Conservation (phyloP, 2,113 vertebrate genomes). For the Ramphastos sulfuratus region DNA sequence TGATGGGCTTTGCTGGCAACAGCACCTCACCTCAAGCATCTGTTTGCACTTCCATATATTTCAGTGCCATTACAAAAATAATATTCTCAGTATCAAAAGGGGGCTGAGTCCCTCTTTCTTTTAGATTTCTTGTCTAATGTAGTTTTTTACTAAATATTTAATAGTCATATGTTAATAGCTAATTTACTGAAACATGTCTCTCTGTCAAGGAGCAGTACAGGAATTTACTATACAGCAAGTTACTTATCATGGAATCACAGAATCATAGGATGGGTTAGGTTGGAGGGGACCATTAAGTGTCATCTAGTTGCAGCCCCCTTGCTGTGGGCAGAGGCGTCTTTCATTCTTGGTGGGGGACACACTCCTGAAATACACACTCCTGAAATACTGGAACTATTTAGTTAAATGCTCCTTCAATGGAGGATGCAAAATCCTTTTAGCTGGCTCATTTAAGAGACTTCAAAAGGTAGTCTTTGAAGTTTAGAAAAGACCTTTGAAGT, state of each 20-base stretch:
- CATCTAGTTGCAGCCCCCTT: neutral
- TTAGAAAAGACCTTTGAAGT: constrained; percentile 63
- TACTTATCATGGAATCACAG: neutral
- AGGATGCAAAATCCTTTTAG: constrained; percentile 58
- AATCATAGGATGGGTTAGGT: neutral
- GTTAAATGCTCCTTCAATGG: constrained; percentile 18
- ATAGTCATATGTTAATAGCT: neutral
- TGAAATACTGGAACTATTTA: constrained; percentile 20
- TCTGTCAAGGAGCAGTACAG: neutral
- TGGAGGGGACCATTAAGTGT: neutral
- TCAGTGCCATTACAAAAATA: neutral
- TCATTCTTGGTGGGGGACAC: neutral
- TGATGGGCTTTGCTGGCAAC: neutral
- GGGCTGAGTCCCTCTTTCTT: neutral
- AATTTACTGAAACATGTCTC: neutral
- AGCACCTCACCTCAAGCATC: neutral
- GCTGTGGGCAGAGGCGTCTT: neutral
- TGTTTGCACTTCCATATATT: neutral
- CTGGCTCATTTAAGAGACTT: constrained; percentile 50
- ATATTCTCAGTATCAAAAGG: neutral
- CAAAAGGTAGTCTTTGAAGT: constrained; percentile 69
- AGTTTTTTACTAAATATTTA: neutral
- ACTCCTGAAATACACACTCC: neutral
- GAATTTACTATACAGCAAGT: neutral
- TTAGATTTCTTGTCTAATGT: neutral